Evolutionary conservation across 1,140 invertebrate genomes (phyloP), one percentile per base, ranked within the genome.

Genomic region (Diachasmimorpha longicaudata): DNA sequence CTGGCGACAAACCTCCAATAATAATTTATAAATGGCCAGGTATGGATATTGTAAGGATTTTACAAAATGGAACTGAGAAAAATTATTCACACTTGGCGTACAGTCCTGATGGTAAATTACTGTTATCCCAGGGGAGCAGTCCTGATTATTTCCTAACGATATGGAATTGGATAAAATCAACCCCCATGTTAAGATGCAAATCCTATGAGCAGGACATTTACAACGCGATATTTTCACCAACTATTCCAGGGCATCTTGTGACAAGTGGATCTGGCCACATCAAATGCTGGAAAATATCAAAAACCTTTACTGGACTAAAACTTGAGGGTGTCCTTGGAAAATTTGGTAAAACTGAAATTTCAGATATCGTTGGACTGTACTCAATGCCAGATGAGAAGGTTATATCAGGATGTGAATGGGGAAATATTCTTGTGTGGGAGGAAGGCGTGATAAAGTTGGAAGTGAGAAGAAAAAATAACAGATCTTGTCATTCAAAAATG

Each of bases 271-370:
- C 85, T 0, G 92, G 91, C 16, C 96, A 97, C 84, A 96, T 98
- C 72, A 96, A 95, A 90, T 96, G 96, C 89, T 98, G 96, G 96
- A 97, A 96, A 91, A 96, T 97, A 93, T 93, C 93, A 0, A 84
- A 92, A 79, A 97, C 96, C 0, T 97, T 97, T 83, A 97, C 96
- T 0, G 96, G 96, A 1, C 85, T 97, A 0, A 98, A 98, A 85
- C 87, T 98, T 1, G 93, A 97, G 87, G 95, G 95, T 3, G 92
- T 94, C 82, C 83, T 96, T 19, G 96, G 96, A 5, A 91, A 94
- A 84, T 98, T 97, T 89, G 96, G 95, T 0, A 95, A 95, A 88
- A 97, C 95, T 14, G 95, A 97, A 86, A 95, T 96, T 76, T 96
- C 95, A 52, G 95, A 97, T 85, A 95, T 97, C 21, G 90, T 94